Conservation (phyloP, 1,140 invertebrate species). For the Pygmarrhopalites habei region DNA sequence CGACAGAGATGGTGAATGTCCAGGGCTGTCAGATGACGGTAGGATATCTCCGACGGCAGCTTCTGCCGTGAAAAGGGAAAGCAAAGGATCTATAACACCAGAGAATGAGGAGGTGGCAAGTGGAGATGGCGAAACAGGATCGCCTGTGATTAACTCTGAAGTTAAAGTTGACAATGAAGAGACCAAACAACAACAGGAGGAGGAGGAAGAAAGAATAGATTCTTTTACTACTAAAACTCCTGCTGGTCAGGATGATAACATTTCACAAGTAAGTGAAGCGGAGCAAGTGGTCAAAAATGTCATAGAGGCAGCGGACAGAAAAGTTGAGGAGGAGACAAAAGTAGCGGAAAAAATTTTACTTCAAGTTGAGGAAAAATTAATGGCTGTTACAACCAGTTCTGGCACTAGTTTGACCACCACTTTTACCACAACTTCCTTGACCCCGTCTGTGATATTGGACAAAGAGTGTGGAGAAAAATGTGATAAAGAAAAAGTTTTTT, state of each 20-base stretch:
- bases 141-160: too few relatives aligned
- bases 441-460: background rate
- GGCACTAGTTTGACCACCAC: background rate
- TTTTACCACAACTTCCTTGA: background rate
- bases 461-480: background rate
- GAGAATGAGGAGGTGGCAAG: too few relatives aligned
- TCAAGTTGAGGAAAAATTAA: constrained; percentile 43
- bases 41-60: too few relatives aligned
- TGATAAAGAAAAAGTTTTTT: background rate
- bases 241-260: background rate
- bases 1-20: too few relatives aligned
- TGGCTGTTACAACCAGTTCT: constrained; percentile 34
- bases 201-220: background rate
- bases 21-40: too few relatives aligned
- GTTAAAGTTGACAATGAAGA: too few relatives aligned
- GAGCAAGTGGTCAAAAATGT: background rate
- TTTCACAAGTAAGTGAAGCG: background rate
- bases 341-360: constrained; percentile 16
- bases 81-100: too few relatives aligned
- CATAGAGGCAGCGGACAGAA: constrained; percentile 7
- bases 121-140: too few relatives aligned
- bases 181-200: too few relatives aligned
- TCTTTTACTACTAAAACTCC: background rate
- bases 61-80: too few relatives aligned
- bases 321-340: constrained; percentile 20